These are phyloP conservation scores for Petrolisthes manimaculis DNA, from an alignment of 2,888 invertebrate species.

Conservation along the genomic window DNA sequence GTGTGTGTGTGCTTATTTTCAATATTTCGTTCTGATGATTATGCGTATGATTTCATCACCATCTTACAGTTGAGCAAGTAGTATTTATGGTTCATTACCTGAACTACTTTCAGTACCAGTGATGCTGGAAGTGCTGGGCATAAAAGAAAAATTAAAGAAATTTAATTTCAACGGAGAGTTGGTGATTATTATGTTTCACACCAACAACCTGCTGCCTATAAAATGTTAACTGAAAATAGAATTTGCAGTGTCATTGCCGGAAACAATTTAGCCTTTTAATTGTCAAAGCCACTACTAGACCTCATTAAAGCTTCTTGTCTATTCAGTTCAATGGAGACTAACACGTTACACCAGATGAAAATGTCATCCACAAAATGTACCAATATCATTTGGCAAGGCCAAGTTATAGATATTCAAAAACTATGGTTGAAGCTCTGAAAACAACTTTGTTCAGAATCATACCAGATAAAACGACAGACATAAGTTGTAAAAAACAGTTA, in stretches of 20 bases:
- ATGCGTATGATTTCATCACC: no score
- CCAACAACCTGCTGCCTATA: slow-evolving; percentile 25
- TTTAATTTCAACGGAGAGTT: neutral
- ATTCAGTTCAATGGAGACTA: neutral
- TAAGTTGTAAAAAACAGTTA: slow-evolving; percentile 34
- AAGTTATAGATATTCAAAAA: slow-evolving; percentile 8
- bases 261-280: slow-evolving; percentile 23
- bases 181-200: slow-evolving; percentile 3
- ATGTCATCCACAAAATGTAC: slow-evolving; percentile 23
- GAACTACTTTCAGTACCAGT: no score
- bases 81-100: no score
- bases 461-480: slow-evolving; percentile 19
- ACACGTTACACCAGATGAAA: slow-evolving; percentile 7
- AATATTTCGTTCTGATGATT: no score
- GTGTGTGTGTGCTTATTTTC: no score
- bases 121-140: slow-evolving; percentile 19
- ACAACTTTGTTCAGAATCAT: slow-evolving; percentile 13
- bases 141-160: neutral
- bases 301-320: slow-evolving; percentile 23
- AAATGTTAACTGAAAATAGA: slow-evolving; percentile 26
- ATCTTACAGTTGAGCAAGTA: no score
- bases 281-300: slow-evolving; percentile 12
- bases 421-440: slow-evolving; percentile 22
- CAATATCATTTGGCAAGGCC: slow-evolving; percentile 21
- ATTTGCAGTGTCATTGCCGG: slow-evolving; percentile 4